Base-by-base conservation (phyloP, 2,888 invertebrate genomes). In the Galeopsomyia nigrocyanea region DNA sequence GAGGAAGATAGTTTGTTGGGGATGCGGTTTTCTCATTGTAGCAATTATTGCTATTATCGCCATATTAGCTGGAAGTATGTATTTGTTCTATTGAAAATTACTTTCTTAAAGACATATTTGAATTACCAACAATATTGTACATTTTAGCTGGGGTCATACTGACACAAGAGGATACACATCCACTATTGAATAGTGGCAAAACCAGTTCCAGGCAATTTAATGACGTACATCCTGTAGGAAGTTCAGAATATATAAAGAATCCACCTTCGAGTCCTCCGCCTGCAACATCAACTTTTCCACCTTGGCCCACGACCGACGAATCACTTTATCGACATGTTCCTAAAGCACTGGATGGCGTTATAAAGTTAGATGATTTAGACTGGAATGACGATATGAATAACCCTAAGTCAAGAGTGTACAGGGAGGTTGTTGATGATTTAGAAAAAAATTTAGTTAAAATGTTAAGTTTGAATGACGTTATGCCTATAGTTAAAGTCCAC, bases 21-120 rank as follows among this genome's bases (percentile, higher is more conserved):
- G 91, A 39, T 88, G 92, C 68, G 90, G 92, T 75, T 88, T 92
- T 51, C 88, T 91, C 26, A 87, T 93, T 62, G 88, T 93, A 21
- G 89, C 90, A 17, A 90, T 91, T 53, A 90, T 91, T 31, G 88
- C 93, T 22, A 90, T 93, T 53, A 88, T 94, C 80, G 92, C 92
- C 77, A 92, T 93, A 78, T 88, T 94, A 79, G 92, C 93, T 81
- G 93, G 91, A 83, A 92, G 94, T 94, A 87, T 91, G 91, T 75
- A 19, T 64, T 71, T 39, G 51, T 47, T 39, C 1, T 63, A 3
- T 53, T 16, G 16, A 10, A 21, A 16, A 39, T 61, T 7, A 51
- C 10, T 68, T 53, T 55, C 17, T 3, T 26, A 31, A 7, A 50
- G 13, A 49, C 13, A 19, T 58, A 9, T 57, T 16, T 14, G 22